Percentiles rank a stretch among this genome's conserved stretches.
These are phyloP conservation scores for Itoplectis maculator DNA, from an alignment of 2,888 invertebrate genomes.

Conservation along the genomic window DNA sequence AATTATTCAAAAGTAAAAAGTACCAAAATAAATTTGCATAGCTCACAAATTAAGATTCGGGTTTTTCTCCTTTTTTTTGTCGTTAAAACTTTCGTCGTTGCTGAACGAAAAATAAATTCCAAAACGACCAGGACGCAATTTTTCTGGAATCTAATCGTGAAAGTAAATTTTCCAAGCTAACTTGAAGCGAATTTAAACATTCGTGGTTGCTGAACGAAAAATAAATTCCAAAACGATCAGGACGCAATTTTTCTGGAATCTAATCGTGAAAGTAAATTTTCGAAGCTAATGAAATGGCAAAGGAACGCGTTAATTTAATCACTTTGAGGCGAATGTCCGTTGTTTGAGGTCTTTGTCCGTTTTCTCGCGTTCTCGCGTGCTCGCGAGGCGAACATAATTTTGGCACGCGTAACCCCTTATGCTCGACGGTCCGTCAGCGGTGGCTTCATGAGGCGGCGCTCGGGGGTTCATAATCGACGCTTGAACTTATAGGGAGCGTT, in stretches of 20 bases:
- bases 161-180: background rate
- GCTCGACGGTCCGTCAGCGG: constrained; percentile 69
- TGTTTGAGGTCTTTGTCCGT: constrained; percentile 79
- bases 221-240: too few species aligned
- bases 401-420: constrained; percentile 78
- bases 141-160: background rate
- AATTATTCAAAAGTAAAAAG: too few species aligned
- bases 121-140: too few species aligned
- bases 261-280: background rate
- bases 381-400: constrained; percentile 77
- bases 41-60: too few species aligned
- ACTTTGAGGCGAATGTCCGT: constrained; percentile 48
- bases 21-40: too few species aligned
- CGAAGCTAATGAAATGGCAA: background rate
- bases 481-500: constrained; percentile 84
- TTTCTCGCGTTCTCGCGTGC: constrained; percentile 64
- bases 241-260: too few species aligned
- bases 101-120: too few species aligned
- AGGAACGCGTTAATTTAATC: background rate
- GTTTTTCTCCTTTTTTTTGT: too few species aligned
- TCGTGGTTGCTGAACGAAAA: too few species aligned
- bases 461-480: constrained; percentile 80
- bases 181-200: constrained; percentile 44
- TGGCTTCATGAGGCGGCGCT: constrained; percentile 68
- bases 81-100: too few species aligned